Base-by-base conservation (phyloP, 1,140 invertebrate genomes). In the Neodiprion pinetum region DNA sequence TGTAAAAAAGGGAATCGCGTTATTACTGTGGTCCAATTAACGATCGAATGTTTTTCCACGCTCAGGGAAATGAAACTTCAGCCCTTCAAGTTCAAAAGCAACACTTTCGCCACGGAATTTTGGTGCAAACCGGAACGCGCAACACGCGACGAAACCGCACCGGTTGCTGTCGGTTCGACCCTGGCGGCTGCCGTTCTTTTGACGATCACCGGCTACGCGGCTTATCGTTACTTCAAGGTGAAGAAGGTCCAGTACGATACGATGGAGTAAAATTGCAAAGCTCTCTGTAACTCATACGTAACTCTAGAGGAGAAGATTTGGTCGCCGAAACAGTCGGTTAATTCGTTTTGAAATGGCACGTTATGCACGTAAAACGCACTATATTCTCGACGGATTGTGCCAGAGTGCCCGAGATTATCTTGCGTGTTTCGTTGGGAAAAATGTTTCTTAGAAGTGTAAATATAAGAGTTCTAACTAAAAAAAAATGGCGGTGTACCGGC, bases 211-310 rank as follows among this genome's bases (percentile, higher is more conserved):
- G 95, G 95, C 1, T 97, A 97, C 83, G 95, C 95, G 0, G 92
- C 94, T n/a, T 96, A 92, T 87, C 92, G 96, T 79, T 96, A 97
- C 82, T 92, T 96, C 81, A 96, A 96, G 85, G 91, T 96, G 48
- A 96, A 96, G 86, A 96, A 96, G 83, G 95, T 97, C 7, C 95
- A 96, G 82, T 97, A 97, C 85, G 96, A 96, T 82, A 96, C 95
- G 1, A 97, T 97, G 96, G 95, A 96, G 85, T 97, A 93, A 92
- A 78, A 14, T 70, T 50, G 70, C 71, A 14, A 14, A 4, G 68
- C n/a, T 40, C 65, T 40, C 28, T 40, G 28, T 40, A 40, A 40
- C 28, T 40, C 17, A 21, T 40, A 40, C 28, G 28, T 40, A 40
- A 40, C 28, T 1, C 28, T 40, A 40, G 5, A 40, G 28, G 5